Conservation (phyloP, 2,113 vertebrate genomes). For the Columbina picui region DNA sequence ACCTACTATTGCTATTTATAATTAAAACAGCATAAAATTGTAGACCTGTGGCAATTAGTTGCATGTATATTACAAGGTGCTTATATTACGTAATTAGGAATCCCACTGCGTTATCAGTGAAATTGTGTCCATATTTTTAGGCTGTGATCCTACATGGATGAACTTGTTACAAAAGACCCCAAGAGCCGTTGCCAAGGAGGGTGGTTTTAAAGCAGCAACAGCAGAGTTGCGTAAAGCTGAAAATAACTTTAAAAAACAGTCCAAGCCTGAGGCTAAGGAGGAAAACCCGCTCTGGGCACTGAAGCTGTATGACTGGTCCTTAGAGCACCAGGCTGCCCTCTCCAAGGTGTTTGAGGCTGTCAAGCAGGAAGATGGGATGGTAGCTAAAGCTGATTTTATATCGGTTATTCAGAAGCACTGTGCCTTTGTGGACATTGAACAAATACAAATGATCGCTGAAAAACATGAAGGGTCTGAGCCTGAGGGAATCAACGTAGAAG, state of each 20-base stretch:
- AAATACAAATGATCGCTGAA: constrained; percentile 70
- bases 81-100: neutral
- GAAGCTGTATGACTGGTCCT: constrained; percentile 90
- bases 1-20: accelerated
- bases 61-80: neutral
- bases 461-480: constrained; percentile 70
- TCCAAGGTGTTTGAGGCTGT: constrained; percentile 58
- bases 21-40: neutral
- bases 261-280: constrained; percentile 45
- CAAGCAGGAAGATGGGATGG: constrained; percentile 53
- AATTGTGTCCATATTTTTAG: constrained; percentile 68
- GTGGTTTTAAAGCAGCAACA: constrained; percentile 80
- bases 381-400: constrained; percentile 77
- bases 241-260: constrained; percentile 68
- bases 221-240: constrained; percentile 84
- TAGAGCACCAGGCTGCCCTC: constrained; percentile 78
- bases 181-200: constrained; percentile 80
- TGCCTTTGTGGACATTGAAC: constrained; percentile 58
- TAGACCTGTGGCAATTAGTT: neutral
- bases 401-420: constrained; percentile 74
- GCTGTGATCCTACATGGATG: constrained; percentile 88
- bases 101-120: neutral
- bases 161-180: constrained; percentile 82
- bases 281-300: constrained; percentile 80
- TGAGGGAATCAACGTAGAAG: constrained; percentile 73